These are phyloP conservation scores for Paelopatides confundens DNA, from an alignment of 53 echinoderm and acorn worm species.

Conservation along the genomic window DNA sequence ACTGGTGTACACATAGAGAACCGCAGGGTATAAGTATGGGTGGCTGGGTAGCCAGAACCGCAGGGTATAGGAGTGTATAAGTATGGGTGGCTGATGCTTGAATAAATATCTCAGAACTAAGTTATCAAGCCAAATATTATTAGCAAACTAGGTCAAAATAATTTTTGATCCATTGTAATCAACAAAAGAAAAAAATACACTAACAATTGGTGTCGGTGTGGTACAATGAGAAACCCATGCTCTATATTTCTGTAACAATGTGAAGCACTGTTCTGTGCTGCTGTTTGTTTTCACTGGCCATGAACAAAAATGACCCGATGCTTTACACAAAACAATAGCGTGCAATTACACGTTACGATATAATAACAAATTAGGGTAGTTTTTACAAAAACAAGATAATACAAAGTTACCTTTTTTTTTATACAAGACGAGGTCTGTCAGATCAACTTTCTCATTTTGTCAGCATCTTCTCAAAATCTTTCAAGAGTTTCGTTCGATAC, in stretches of 20 bases:
- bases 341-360: neutral
- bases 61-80: too few species aligned
- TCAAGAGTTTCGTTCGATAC: neutral
- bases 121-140: too few species aligned
- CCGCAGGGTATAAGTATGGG: too few species aligned
- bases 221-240: constrained; percentile 35
- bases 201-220: neutral
- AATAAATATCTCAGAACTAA: too few species aligned
- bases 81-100: too few species aligned
- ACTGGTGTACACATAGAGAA: too few species aligned
- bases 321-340: neutral
- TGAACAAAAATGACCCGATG: neutral
- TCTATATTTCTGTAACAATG: constrained; percentile 17
- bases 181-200: neutral
- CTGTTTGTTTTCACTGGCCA: neutral
- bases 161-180: neutral
- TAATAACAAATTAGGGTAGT: neutral
- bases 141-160: too few species aligned
- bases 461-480: neutral
- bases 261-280: neutral
- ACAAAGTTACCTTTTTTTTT: too few species aligned
- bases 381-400: too few species aligned
- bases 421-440: too few species aligned
- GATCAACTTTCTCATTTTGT: neutral
- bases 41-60: too few species aligned